Conservation (phyloP, 2,113 vertebrate genomes). For the Seriola dumerili region DNA sequence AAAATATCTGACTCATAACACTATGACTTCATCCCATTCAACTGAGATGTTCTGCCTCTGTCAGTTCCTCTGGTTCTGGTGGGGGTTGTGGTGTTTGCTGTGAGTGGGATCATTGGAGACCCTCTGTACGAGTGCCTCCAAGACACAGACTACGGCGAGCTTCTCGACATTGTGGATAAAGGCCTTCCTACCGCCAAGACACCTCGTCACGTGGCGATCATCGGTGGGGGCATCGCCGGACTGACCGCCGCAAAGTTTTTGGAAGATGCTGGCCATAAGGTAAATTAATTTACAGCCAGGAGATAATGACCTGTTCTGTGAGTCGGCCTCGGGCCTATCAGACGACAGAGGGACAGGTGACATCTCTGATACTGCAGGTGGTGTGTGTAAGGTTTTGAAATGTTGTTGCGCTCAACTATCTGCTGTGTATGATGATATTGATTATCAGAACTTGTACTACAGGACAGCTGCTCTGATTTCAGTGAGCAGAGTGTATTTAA, state of each 20-base stretch:
- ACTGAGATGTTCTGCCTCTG: neutral
- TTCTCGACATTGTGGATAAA: slow-evolving; percentile 79
- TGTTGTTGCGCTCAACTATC: no score
- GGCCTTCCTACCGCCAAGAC: slow-evolving; percentile 82
- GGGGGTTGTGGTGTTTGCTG: slow-evolving; percentile 66
- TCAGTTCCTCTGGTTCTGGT: slow-evolving; percentile 74
- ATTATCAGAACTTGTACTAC: neutral
- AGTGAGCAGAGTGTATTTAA: neutral
- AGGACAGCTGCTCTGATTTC: no score
- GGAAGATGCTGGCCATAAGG: slow-evolving; percentile 88
- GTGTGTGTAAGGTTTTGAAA: neutral
- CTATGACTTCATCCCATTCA: neutral
- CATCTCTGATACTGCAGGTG: neutral
- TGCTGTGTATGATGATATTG: no score
- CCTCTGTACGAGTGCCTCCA: slow-evolving; percentile 84
- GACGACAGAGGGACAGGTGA: neutral
- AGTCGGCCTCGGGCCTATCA: no score
- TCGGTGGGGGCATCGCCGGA: slow-evolving; percentile 88
- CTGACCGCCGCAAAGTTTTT: slow-evolving; percentile 88
- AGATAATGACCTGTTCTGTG: no score
- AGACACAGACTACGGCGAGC: slow-evolving; percentile 86
- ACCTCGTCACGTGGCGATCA: slow-evolving; percentile 82
- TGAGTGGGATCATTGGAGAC: slow-evolving; percentile 67
- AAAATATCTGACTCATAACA: neutral
- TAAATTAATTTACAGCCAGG: slow-evolving; percentile 30